These are phyloP conservation scores for Acleris cristana DNA, from an alignment of 2,888 invertebrate species.

Conservation along the genomic window DNA sequence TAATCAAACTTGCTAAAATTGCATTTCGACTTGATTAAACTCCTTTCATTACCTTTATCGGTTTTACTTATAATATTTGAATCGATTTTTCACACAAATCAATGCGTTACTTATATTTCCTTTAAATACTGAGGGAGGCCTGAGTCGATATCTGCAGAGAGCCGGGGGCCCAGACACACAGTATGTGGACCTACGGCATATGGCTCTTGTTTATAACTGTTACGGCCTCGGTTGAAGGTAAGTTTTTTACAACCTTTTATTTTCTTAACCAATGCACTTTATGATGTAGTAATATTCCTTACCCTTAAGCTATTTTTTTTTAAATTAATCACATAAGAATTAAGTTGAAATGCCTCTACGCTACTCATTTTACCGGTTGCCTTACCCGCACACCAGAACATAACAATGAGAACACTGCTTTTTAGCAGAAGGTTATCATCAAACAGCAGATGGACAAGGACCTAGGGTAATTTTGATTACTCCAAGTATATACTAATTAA, in stretches of 20 bases:
- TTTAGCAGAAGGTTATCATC: no score
- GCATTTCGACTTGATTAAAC: constrained; percentile 7
- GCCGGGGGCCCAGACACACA: constrained; percentile 48
- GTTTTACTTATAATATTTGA: constrained; percentile 60
- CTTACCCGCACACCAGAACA: no score
- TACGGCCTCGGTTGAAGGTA: constrained; percentile 6
- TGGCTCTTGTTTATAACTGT: constrained; percentile 37
- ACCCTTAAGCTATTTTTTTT: no score
- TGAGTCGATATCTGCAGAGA: constrained; percentile 59
- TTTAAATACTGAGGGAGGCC: constrained; percentile 58
- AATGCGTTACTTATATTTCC: constrained; percentile 54
- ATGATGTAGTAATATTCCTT: no score
- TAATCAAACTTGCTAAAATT: constrained; percentile 8
- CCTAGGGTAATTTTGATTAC: no score
- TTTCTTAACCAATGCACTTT: no score
- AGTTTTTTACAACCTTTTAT: neutral
- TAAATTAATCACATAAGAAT: no score
- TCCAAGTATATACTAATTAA: no score
- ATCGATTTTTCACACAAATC: constrained; percentile 65
- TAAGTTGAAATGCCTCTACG: no score
- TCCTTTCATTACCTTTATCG: constrained; percentile 48
- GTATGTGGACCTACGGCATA: constrained; percentile 9
- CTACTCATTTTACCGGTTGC: no score
- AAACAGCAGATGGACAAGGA: no score
- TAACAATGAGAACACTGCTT: no score